Conservation (phyloP, 2,113 vertebrate genomes). For the Platycercus adscitus region DNA sequence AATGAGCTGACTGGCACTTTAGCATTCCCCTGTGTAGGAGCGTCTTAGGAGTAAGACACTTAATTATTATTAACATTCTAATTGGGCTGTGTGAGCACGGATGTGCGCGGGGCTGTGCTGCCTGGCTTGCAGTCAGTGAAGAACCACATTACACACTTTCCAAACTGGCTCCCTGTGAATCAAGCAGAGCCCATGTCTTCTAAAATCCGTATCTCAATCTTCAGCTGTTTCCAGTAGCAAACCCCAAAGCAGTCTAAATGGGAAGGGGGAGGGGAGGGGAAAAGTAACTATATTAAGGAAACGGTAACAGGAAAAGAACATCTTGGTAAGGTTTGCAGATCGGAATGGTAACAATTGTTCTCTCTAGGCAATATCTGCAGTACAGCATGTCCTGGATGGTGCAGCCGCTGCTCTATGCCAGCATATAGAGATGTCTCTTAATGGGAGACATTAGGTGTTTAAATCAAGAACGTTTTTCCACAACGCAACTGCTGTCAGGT, state of each 20-base stretch:
- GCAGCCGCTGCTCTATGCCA: background rate
- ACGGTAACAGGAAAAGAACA: slow-evolving; percentile 9
- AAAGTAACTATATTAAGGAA: background rate
- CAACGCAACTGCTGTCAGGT: background rate
- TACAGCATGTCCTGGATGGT: background rate
- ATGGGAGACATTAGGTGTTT: background rate
- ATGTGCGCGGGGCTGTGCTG: background rate
- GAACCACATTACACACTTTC: background rate
- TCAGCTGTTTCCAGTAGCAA: background rate
- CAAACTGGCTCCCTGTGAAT: background rate
- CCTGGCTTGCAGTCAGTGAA: background rate
- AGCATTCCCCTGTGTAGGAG: slow-evolving; percentile 57
- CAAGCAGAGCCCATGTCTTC: background rate
- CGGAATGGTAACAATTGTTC: slow-evolving; percentile 17
- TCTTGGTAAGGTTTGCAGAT: slow-evolving; percentile 33
- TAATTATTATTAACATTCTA: slow-evolving; percentile 70
- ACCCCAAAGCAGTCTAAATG: background rate
- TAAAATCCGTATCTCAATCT: background rate
- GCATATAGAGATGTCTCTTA: background rate
- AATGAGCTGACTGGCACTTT: slow-evolving; percentile 63
- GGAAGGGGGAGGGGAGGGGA: too few relatives aligned
- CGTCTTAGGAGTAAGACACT: slow-evolving; percentile 63
- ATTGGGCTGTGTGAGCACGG: slow-evolving; percentile 18
- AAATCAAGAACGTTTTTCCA: background rate
- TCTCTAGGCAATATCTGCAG: background rate